Evolutionary conservation across 2,797 vertebrate species (phyloP).

Genomic region (Ispidina lecontei): DNA sequence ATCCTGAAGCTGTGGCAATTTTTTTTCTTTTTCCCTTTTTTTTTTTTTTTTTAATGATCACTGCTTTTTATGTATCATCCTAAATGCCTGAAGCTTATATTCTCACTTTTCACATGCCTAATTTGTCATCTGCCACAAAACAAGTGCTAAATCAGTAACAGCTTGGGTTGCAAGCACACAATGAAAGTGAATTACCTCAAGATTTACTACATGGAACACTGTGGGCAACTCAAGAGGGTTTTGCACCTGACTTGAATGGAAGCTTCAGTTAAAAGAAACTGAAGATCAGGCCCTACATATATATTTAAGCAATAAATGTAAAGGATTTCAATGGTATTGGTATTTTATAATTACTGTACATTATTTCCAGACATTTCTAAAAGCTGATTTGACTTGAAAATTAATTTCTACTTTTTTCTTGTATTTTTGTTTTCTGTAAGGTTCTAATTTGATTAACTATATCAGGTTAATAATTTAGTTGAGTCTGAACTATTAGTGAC

Average conservation of each 20-base stretch:
- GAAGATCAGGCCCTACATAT: background rate
- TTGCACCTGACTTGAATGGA: background rate
- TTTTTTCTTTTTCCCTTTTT: background rate
- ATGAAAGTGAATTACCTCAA: background rate
- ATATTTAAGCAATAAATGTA: background rate
- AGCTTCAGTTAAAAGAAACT: background rate
- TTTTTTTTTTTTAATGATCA: background rate
- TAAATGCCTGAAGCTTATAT: background rate
- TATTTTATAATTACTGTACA: background rate
- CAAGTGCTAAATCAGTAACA: constrained; percentile 5
- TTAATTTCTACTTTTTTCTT: background rate
- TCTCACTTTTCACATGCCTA: background rate
- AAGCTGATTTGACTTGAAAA: background rate
- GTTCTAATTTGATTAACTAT: background rate
- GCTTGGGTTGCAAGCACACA: background rate
- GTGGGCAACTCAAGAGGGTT: background rate
- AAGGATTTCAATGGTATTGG: background rate
- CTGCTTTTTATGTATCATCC: background rate
- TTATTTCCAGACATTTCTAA: background rate
- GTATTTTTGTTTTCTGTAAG: background rate
- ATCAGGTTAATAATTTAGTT: background rate
- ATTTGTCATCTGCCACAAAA: constrained; percentile 24
- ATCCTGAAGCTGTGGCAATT: background rate
- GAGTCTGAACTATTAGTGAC: background rate
- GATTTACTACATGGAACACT: background rate